These are phyloP conservation scores for Caenorhabditis zanzibari DNA, from an alignment of 2,888 invertebrate genomes.

Conservation along the genomic window DNA sequence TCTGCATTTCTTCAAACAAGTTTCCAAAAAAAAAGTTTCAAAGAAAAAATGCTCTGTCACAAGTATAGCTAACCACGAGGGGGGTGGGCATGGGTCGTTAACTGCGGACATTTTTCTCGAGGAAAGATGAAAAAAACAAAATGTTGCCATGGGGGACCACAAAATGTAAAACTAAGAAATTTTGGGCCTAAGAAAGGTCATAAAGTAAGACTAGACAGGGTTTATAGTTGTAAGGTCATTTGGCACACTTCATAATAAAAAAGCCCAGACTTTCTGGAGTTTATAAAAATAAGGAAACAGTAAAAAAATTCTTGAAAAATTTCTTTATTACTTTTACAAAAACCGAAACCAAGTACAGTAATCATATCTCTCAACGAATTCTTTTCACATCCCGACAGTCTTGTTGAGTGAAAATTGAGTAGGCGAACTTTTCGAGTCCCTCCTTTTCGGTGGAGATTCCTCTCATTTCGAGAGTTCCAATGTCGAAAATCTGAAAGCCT, in stretches of 20 bases:
- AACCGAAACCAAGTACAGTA: too few relatives aligned
- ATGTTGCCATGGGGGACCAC: background rate
- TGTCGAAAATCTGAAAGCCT: conserved; percentile 18
- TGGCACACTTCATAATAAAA: too few relatives aligned
- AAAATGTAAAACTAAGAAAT: background rate
- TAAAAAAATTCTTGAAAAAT: background rate
- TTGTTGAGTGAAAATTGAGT: conserved; percentile 3
- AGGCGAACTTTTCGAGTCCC: conserved; percentile 4
- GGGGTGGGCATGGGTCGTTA: too few relatives aligned
- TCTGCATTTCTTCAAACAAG: too few relatives aligned
- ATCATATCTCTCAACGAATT: background rate
- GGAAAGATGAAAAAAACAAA: background rate
- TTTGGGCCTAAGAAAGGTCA: background rate
- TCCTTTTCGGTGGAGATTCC: background rate
- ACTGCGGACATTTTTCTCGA: too few relatives aligned
- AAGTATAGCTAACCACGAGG: too few relatives aligned
- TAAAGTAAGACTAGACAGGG: conserved; percentile 4
- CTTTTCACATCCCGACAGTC: conserved; percentile 10
- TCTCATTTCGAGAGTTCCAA: background rate
- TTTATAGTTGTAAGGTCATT: too few relatives aligned
- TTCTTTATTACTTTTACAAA: too few relatives aligned
- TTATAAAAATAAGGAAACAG: too few relatives aligned
- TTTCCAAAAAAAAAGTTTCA: too few relatives aligned
- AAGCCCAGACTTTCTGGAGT: too few relatives aligned
- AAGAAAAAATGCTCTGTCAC: too few relatives aligned